Evolutionary conservation across 1,140 invertebrate genomes (phyloP), one percentile per base, ranked within the genome.

Genomic region (Drosophila littoralis): DNA sequence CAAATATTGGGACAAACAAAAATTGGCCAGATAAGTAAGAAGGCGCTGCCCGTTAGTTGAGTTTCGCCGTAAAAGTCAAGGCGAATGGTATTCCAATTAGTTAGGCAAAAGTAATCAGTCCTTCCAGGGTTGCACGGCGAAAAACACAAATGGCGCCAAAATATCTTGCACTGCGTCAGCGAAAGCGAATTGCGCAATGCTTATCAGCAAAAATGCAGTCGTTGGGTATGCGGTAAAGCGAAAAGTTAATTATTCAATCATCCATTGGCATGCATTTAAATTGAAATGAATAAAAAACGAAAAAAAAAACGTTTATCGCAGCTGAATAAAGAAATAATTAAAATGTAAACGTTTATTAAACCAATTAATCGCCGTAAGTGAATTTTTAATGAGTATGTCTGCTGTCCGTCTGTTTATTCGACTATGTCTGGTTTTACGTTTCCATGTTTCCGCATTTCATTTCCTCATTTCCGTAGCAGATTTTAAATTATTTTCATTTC

Each of bases 361-460:
- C 45, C 36, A 66, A 58, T 58, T 66, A 52, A 72, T 43, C 15
- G 40, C n/a, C 35, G n/a, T 17, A 67, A 66, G 17, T 72, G 46
- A 42, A 71, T 32, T 57, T 42, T 66, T 51, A 58, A 72, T 67
- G n/a, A 51, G n/a, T 52, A 15, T 38, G 36, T 54, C 38, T 43
- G 32, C 15, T 13, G 17, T 33, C 10, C 9, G 38, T 51, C 38
- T 17, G 13, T 28, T 35, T 28, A 36, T 50, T 35, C 10, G 36
- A 7, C 22, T 32, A 15, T 40, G 33, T 46, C 17, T 28, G 7
- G 28, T 10, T 28, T 9, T 28, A 40, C 45, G 55, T 13, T 50
- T 55, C 36, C 55, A 6, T 22, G 58, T 51, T 46, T 72, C 28
- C 36, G 32, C 46, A 67, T 52, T 72, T 72, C 67, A 59, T 67